Evolutionary conservation across 2,797 vertebrate genomes (phyloP).

Genomic region (Enteromius trimaculatus): DNA sequence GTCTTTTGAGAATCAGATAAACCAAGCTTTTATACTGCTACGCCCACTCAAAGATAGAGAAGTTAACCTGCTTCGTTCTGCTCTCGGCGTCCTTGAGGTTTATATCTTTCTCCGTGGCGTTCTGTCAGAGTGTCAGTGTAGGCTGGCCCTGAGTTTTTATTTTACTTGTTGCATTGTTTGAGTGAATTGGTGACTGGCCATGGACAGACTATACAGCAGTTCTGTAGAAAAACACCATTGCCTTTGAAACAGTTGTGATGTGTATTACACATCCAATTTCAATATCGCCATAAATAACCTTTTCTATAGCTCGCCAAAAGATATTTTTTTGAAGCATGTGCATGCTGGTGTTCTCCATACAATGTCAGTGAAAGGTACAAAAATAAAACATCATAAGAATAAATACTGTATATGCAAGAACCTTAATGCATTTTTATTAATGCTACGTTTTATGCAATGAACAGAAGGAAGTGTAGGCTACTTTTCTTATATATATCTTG

Average conservation of each 20-base stretch:
- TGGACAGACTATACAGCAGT: constrained; percentile 16
- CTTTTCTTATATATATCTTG: too few relatives aligned
- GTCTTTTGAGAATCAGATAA: constrained; percentile 57
- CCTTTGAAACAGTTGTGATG: background rate
- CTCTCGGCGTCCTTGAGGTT: constrained; percentile 48
- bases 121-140: constrained; percentile 16
- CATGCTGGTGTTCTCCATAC: background rate
- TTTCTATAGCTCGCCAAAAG: background rate
- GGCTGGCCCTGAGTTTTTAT: constrained; percentile 11
- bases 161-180: constrained; percentile 33
- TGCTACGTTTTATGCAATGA: too few relatives aligned
- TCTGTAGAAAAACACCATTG: constrained; percentile 2
- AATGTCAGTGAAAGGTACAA: background rate
- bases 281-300: background rate
- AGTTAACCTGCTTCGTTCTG: constrained; percentile 44
- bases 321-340: background rate
- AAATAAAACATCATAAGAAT: background rate
- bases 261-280: background rate
- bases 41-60: constrained; percentile 52
- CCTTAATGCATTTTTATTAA: background rate
- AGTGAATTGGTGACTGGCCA: background rate
- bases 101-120: background rate
- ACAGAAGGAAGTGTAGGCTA: too few relatives aligned
- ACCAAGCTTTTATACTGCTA: constrained; percentile 50
- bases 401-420: background rate